These are phyloP conservation scores for Drosophila meridionalis DNA, from an alignment of 2,888 invertebrate genomes.

Conservation along the genomic window DNA sequence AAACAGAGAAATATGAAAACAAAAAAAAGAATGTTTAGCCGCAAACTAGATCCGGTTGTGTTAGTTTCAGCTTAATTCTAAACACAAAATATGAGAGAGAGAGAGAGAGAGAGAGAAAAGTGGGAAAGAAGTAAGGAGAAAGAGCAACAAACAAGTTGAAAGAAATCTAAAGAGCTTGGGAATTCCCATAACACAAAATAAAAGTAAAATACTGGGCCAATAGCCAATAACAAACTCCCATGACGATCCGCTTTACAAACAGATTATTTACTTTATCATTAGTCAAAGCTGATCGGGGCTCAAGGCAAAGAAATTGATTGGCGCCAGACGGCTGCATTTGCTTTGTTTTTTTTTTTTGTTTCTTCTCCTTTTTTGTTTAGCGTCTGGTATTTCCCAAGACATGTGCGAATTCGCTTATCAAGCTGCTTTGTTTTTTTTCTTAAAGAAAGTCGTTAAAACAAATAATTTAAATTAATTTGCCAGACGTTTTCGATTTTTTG, in stretches of 20 bases:
- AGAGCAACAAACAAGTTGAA: conserved; percentile 33
- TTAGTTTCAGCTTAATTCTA: conserved; percentile 46
- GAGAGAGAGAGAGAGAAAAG: conserved; percentile 10
- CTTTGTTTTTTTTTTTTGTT: conserved; percentile 33
- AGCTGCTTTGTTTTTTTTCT: conserved; percentile 16
- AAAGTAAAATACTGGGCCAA: conserved; percentile 64
- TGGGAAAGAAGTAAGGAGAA: conserved; percentile 53
- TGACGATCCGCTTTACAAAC: conserved; percentile 65
- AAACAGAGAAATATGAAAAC: neutral
- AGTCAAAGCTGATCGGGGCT: conserved; percentile 53
- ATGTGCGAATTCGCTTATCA: conserved; percentile 39
- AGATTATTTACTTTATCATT: conserved; percentile 66
- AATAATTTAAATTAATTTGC: conserved; percentile 57
- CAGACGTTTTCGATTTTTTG: conserved; percentile 35
- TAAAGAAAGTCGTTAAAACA: conserved; percentile 68
- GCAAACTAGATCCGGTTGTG: conserved; percentile 74
- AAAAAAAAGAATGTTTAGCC: conserved; percentile 22
- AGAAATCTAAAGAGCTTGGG: conserved; percentile 62
- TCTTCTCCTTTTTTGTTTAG: conserved; percentile 9
- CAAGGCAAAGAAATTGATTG: conserved; percentile 65
- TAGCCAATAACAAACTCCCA: conserved; percentile 66
- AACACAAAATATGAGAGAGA: conserved; percentile 12
- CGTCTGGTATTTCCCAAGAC: conserved; percentile 50
- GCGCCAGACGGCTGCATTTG: conserved; percentile 63
- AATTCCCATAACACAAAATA: conserved; percentile 57